phyloP scores from a whole-genome alignment of 2,888 invertebrate genomes.

The Ophion ventricosus region DNA sequence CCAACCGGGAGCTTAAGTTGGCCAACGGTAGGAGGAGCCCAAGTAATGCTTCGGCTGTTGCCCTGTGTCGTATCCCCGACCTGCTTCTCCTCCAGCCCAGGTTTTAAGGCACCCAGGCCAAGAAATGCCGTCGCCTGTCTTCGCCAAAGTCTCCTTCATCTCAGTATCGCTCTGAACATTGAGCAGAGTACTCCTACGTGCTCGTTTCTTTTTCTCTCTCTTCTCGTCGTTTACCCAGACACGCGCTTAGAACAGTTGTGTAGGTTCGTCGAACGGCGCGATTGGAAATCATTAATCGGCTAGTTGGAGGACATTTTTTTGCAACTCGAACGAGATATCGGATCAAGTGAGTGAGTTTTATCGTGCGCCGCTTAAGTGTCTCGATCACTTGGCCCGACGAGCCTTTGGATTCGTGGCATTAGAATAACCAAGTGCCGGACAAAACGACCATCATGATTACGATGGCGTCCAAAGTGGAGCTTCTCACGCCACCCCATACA shows the following conservation, averaged over 20 bases:
- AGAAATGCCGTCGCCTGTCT: conserved; percentile 58
- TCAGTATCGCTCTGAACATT: conserved; percentile 76
- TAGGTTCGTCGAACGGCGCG: not conserved
- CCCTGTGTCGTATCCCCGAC: conserved; percentile 28
- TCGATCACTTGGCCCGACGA: not conserved
- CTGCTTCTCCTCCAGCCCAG: conserved; percentile 51
- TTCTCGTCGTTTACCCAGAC: not conserved
- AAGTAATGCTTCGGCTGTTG: conserved; percentile 71
- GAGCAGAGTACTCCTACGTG: conserved; percentile 68
- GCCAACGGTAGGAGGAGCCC: conserved; percentile 80
- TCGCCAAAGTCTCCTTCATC: conserved; percentile 56
- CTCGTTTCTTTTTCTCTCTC: conserved; percentile 41
- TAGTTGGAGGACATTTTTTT: not conserved
- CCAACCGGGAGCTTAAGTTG: conserved; percentile 79
- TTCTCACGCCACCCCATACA: conserved; percentile 80
- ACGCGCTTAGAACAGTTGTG: not conserved
- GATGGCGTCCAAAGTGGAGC: conserved; percentile 78
- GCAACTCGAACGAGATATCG: not conserved
- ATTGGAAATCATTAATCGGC: not conserved
- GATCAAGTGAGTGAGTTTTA: conserved; percentile 27
- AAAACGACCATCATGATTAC: conserved; percentile 73
- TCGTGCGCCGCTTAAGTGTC: not conserved
- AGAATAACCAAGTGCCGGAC: not conserved
- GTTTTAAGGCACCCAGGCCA: conserved; percentile 49
- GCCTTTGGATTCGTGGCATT: conserved; percentile 4